Base-by-base conservation (phyloP, 1,140 invertebrate species). In the Rhyacophila brunnea region DNA sequence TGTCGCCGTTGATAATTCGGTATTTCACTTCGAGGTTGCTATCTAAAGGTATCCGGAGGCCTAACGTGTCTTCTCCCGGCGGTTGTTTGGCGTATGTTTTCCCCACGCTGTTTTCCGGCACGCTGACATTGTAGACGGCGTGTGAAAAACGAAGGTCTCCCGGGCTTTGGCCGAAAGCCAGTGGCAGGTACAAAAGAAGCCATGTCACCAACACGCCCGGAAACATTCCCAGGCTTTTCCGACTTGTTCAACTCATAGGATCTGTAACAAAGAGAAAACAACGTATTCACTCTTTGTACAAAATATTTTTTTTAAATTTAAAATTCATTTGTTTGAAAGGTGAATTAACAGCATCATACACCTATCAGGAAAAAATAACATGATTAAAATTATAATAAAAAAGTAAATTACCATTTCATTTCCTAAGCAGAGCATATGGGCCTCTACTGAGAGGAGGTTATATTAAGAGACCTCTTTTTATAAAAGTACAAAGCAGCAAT, bases 61-160 rank as follows among this genome's bases (percentile, higher is more conserved):
- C 80, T 64, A 81, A 71, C 40, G 69, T 77, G 62, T 71, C 78
- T 43, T 80, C 78, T 34, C 80, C 77, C 34, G 64, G 75, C 35
- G 68, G 67, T 58, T 81, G 78, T 42, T 72, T 70, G 5, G 80
- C 78, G 71, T 90, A 92, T 1, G 89, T 88, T 70, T 92, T 92
- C 5, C 87, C 88, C 38, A 90, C 80, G 52, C 90, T 90, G 74
- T 91, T 95, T 74, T 96, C 93, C n/a, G 87, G 83, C 65, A 95
- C 92, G 50, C 88, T 88, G 53, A 87, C 91, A 81, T 95, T 94
- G 80, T 95, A 95, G 1, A 77, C 64, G 1, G 75, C 60, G 44
- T 83, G 78, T 0, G 88, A 88, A 77, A 95, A 95, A 38, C 58
- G 54, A 14, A 58, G 45, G 20, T 58, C 55, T 20, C 52, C 56